Evolutionary conservation across 1,140 invertebrate species (phyloP).

Genomic region (Bombyx mandarina): DNA sequence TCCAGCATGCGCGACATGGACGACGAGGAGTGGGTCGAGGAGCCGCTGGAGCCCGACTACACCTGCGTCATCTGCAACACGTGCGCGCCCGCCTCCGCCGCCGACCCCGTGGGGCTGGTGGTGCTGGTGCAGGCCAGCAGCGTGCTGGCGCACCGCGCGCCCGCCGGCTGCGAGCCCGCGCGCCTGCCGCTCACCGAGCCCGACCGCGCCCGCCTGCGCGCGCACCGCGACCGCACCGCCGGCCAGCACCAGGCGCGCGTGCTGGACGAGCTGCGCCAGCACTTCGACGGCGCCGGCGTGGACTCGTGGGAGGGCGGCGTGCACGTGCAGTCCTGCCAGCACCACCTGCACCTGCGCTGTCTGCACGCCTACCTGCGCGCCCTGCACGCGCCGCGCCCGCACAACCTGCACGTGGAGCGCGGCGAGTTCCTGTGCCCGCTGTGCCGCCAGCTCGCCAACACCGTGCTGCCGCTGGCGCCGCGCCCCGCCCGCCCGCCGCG

Average conservation of each 20-base stretch:
- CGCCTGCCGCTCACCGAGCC: slow-evolving; percentile 57
- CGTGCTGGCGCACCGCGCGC: slow-evolving; percentile 83
- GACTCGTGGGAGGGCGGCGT: slow-evolving; percentile 89
- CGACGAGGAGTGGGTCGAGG: slow-evolving; percentile 75
- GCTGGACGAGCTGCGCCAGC: slow-evolving; percentile 78
- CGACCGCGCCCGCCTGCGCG: slow-evolving; percentile 76
- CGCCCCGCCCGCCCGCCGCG: slow-evolving; percentile 80
- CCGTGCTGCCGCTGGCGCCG: slow-evolving; percentile 89
- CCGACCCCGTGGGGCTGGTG: slow-evolving; percentile 92
- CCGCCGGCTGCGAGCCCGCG: slow-evolving; percentile 33
- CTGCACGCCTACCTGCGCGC: slow-evolving; percentile 90
- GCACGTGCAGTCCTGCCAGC: slow-evolving; percentile 96
- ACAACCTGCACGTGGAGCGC: slow-evolving; percentile 82
- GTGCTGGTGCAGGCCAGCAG: slow-evolving; percentile 86
- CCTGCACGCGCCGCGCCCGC: slow-evolving; percentile 80
- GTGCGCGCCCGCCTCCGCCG: slow-evolving; percentile 85
- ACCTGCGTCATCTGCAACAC: slow-evolving; percentile 97
- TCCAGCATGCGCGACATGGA: slow-evolving; percentile 78
- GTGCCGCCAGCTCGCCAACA: slow-evolving; percentile 94
- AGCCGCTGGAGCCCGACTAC: slow-evolving; percentile 81
- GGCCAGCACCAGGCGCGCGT: slow-evolving; percentile 77
- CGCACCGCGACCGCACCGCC: slow-evolving; percentile 74
- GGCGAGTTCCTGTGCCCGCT: slow-evolving; percentile 95
- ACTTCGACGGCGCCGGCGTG: slow-evolving; percentile 79
- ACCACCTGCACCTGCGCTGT: slow-evolving; percentile 95